A percentile compares a stretch with the other conserved stretches of the same genome.
phyloP scores from a whole-genome alignment of 2,797 vertebrate species.

The Remorina albescens region DNA sequence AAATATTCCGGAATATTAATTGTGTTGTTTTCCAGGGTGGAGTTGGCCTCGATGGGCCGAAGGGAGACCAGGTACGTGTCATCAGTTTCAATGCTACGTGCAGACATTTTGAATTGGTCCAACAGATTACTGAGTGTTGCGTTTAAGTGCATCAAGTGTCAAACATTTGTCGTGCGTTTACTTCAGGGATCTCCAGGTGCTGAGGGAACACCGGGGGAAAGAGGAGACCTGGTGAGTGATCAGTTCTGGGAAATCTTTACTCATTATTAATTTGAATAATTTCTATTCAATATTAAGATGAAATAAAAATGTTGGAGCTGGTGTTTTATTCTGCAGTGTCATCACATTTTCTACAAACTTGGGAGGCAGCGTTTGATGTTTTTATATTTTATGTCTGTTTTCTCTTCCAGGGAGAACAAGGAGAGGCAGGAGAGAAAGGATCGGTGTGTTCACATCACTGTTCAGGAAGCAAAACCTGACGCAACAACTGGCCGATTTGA shows the following conservation, averaged over 20 bases:
- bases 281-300: not conserved
- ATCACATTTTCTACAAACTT: not conserved
- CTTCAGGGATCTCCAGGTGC: constrained; percentile 89
- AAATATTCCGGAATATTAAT: not conserved
- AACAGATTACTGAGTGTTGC: not conserved
- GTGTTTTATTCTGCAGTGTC: not conserved
- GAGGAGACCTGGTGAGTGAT: constrained; percentile 90
- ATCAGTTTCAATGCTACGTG: not conserved
- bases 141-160: not conserved
- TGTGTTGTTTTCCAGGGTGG: constrained; percentile 82
- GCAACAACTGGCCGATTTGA: too few species aligned
- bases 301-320: not conserved
- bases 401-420: constrained; percentile 89
- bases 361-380: too few species aligned
- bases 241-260: not conserved
- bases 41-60: constrained; percentile 90
- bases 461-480: too few species aligned
- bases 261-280: too few species aligned
- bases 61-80: constrained; percentile 89
- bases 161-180: constrained; percentile 17
- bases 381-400: not conserved
- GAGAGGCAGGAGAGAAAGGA: constrained; percentile 93
- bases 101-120: not conserved
- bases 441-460: constrained; percentile 89
- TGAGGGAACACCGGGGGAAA: constrained; percentile 91